A percentile compares a stretch with the other conserved stretches of the same genome.
Evolutionary conservation across 2,888 invertebrate genomes (phyloP).

Genomic region (Aplocera efformata): DNA sequence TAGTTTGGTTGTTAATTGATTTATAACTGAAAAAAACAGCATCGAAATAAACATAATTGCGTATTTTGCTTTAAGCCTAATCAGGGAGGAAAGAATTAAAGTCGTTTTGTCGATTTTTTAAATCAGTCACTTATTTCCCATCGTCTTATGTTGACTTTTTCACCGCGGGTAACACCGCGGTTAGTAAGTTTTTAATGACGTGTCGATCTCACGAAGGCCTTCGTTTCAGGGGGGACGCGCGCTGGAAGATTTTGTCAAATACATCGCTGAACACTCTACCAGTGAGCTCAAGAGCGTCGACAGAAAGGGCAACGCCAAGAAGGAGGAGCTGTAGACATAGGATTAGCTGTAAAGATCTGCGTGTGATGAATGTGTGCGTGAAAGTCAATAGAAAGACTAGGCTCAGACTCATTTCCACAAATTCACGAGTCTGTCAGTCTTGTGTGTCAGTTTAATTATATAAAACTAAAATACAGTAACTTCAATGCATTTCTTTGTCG

Average conservation of each 20-base stretch:
- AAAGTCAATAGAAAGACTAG: conserved; percentile 17
- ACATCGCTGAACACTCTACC: conserved; percentile 94
- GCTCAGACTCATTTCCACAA: conserved; percentile 21
- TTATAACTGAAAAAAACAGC: no score
- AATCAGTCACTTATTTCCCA: no score
- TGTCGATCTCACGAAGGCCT: no score
- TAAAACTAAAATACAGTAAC: conserved; percentile 75
- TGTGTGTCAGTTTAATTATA: conserved; percentile 44
- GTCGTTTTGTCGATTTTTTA: no score
- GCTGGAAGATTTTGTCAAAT: conserved; percentile 95
- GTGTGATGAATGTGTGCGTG: conserved; percentile 41
- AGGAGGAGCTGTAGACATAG: conserved; percentile 66
- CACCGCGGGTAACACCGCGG: no score
- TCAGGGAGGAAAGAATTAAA: no score
- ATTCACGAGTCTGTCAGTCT: conserved; percentile 23
- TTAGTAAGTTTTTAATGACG: no score
- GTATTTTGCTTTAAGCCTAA: no score
- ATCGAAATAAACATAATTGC: no score
- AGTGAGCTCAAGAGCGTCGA: conserved; percentile 92
- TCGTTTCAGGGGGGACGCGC: conserved; percentile 95
- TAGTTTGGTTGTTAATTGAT: no score
- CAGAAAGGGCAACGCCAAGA: conserved; percentile 86
- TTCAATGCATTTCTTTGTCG: conserved; percentile 72
- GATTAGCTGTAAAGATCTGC: conserved; percentile 65
- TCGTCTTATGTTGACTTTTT: no score